phyloP scores from a whole-genome alignment of 2,113 vertebrate genomes.

The Hyperoodon ampullatus region DNA sequence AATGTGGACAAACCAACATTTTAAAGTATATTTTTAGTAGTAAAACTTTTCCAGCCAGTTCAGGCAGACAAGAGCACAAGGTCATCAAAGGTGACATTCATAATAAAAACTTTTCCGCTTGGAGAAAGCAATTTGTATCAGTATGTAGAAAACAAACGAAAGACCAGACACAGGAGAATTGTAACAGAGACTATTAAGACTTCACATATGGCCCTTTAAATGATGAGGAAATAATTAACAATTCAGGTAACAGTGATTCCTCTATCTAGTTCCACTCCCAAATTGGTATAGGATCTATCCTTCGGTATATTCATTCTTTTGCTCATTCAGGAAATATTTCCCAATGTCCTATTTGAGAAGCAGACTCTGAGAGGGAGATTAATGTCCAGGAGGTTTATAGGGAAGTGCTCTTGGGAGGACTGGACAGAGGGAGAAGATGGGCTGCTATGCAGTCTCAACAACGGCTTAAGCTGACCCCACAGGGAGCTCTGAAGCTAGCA shows the following conservation, averaged over 20 bases:
- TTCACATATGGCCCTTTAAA: not conserved
- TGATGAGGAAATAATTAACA: not conserved
- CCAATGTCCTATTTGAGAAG: not conserved
- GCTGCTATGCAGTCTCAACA: not conserved
- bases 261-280: not conserved
- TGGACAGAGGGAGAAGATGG: not conserved
- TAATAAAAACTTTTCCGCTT: not conserved
- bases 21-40: not conserved
- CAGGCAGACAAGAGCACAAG: not conserved
- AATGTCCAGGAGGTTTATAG: not conserved
- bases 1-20: not conserved
- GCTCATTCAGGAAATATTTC: not conserved
- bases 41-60: not conserved
- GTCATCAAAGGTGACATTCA: not conserved
- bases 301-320: not conserved
- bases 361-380: not conserved
- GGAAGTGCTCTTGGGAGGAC: rapidly evolving
- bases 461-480: not conserved
- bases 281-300: not conserved
- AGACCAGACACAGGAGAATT: not conserved
- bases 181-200: not conserved
- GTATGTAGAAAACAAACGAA: not conserved
- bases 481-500: not conserved
- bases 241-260: not conserved
- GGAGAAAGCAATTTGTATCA: not conserved